Percentiles rank a stretch among this genome's conserved stretches.
Conservation (phyloP, 1,140 invertebrate genomes). For the Eubasilissa regina region DNA sequence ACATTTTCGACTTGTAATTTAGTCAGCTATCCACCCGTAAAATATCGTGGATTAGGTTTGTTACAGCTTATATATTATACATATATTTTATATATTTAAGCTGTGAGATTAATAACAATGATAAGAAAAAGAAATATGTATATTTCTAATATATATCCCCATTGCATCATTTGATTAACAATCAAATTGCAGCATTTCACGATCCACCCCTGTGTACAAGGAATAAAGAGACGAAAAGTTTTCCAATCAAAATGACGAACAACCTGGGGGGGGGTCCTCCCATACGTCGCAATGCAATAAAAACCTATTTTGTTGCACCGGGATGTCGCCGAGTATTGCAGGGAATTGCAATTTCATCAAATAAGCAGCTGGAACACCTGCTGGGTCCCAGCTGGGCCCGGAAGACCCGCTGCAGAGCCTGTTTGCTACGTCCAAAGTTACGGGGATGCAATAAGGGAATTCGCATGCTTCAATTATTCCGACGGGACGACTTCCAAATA, state of each 20-base stretch:
- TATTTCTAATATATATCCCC: no score
- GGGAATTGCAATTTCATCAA: constrained; percentile 41
- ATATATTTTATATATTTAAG: no score
- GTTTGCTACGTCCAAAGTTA: constrained; percentile 27
- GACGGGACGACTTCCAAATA: neutral
- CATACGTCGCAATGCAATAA: constrained; percentile 33
- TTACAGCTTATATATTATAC: no score
- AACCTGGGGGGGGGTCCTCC: neutral
- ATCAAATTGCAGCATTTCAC: neutral
- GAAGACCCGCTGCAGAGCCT: neutral
- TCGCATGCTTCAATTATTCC: constrained; percentile 21
- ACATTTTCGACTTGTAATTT: no score
- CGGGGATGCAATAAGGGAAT: constrained; percentile 16
- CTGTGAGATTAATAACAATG: no score
- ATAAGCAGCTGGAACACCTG: constrained; percentile 30
- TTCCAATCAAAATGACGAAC: constrained; percentile 43
- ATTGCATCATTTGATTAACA: no score
- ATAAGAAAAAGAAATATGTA: no score
- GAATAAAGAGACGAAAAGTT: constrained; percentile 20
- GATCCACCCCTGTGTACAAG: neutral
- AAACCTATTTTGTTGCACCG: constrained; percentile 34
- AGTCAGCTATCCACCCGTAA: no score
- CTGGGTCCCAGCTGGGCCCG: constrained; percentile 17
- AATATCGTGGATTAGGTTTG: no score
- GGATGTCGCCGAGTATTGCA: constrained; percentile 35